phyloP scores from a whole-genome alignment of 1,140 invertebrate species.

The Lineus longissimus region DNA sequence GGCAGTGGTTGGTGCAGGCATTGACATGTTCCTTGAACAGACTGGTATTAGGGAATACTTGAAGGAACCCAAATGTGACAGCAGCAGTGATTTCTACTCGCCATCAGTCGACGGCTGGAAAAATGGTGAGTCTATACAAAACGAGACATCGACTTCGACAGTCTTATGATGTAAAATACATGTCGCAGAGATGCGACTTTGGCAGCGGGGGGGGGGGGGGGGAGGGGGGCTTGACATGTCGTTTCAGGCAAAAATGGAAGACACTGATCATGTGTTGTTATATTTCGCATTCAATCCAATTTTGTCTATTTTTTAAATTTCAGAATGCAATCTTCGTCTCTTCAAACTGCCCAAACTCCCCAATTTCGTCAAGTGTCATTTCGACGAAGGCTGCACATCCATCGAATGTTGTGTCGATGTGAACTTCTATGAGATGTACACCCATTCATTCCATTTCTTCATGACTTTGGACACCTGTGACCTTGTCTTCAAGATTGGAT shows the following conservation, averaged over 20 bases:
- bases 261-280: too few species aligned
- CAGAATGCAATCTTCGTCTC: conserved; percentile 23
- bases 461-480: conserved; percentile 20
- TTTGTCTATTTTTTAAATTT: conserved; percentile 8
- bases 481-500: conserved; percentile 17
- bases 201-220: too few species aligned
- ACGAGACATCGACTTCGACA: not conserved
- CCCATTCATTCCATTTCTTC: conserved; percentile 19
- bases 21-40: conserved; percentile 24
- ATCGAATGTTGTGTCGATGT: conserved; percentile 29
- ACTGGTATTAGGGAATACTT: conserved; percentile 24
- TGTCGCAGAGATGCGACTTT: too few species aligned
- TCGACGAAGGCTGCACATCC: conserved; percentile 20
- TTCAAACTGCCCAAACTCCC: conserved; percentile 19
- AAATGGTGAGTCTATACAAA: conserved; percentile 24
- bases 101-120: conserved; percentile 27
- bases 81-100: conserved; percentile 21
- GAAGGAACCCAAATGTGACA: conserved; percentile 22
- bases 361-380: conserved; percentile 17
- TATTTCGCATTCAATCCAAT: too few species aligned
- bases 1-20: conserved; percentile 14
- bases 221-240: too few species aligned
- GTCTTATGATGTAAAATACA: not conserved
- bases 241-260: too few species aligned
- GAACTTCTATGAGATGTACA: conserved; percentile 18